Evolutionary conservation across 2,113 vertebrate genomes (phyloP).

Genomic region (Caloenas nicobarica): DNA sequence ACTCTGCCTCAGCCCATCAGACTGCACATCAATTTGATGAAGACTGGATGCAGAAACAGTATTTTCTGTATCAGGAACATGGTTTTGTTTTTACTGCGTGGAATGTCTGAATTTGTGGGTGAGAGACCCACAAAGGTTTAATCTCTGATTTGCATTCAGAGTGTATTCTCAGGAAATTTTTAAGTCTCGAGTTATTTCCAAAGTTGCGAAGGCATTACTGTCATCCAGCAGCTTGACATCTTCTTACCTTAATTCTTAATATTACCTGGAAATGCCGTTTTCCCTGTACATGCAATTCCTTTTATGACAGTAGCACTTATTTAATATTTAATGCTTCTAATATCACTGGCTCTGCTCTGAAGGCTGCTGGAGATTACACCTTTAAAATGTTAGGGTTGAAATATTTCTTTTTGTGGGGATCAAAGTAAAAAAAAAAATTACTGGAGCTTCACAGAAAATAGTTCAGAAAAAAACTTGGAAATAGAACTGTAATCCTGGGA

Average conservation of each 20-base stretch:
- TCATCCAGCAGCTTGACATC: background rate
- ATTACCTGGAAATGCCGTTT: background rate
- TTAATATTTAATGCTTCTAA: slow-evolving; percentile 11
- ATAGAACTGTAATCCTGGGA: background rate
- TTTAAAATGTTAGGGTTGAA: background rate
- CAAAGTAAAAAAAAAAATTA: background rate
- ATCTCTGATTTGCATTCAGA: background rate
- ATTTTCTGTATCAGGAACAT: background rate
- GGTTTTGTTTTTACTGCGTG: background rate
- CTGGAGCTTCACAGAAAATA: background rate
- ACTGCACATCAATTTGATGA: background rate
- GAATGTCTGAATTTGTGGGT: background rate
- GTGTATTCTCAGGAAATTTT: background rate
- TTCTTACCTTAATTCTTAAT: background rate
- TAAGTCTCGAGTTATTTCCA: background rate
- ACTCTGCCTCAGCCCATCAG: background rate
- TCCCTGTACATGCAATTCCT: background rate
- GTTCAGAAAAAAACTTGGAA: background rate
- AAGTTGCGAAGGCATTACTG: background rate
- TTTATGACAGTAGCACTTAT: background rate
- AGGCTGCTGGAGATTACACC: background rate
- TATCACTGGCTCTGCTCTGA: background rate
- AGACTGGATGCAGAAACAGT: background rate
- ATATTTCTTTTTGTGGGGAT: background rate
- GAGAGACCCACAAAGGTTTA: background rate